Percentiles rank a stretch among this genome's conserved stretches.
phyloP scores from a whole-genome alignment of 2,113 vertebrate genomes.

The Motacilla alba region DNA sequence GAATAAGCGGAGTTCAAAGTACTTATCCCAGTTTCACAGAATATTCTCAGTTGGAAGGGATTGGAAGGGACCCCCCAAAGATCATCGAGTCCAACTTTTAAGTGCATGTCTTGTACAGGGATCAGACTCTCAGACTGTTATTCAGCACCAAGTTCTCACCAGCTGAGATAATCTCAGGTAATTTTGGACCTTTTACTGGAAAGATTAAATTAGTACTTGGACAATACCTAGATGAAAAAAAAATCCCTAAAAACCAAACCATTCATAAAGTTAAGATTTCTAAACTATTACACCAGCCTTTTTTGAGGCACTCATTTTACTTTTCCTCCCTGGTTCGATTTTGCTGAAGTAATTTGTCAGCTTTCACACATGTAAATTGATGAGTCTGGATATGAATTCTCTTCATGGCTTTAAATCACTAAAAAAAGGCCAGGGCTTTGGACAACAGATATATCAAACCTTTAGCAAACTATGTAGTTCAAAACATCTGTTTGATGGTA shows the following conservation, averaged over 20 bases:
- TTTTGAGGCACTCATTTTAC: not conserved
- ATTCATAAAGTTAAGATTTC: not conserved
- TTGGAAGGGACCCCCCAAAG: not conserved
- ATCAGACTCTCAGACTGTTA: not conserved
- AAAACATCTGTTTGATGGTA: not conserved
- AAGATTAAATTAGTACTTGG: not conserved
- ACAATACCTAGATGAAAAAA: not conserved
- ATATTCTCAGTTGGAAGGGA: not conserved
- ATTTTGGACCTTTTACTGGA: not conserved
- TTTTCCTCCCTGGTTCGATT: not conserved
- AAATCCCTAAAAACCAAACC: not conserved
- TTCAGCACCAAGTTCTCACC: not conserved
- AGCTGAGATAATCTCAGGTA: not conserved
- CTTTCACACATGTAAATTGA: not conserved
- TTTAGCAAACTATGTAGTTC: not conserved
- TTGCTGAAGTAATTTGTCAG: not conserved
- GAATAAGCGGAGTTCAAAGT: not conserved
- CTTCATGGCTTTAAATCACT: not conserved
- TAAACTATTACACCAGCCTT: not conserved
- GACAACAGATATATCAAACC: not conserved
- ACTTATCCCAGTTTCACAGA: not conserved
- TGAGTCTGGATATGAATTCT: not conserved
- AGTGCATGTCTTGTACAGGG: not conserved
- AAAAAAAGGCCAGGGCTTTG: not conserved
- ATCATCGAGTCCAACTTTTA: not conserved